Percentiles rank a stretch among this genome's conserved stretches.
Evolutionary conservation across 2,113 vertebrate genomes (phyloP).

Genomic region (Pyrgilauda ruficollis): DNA sequence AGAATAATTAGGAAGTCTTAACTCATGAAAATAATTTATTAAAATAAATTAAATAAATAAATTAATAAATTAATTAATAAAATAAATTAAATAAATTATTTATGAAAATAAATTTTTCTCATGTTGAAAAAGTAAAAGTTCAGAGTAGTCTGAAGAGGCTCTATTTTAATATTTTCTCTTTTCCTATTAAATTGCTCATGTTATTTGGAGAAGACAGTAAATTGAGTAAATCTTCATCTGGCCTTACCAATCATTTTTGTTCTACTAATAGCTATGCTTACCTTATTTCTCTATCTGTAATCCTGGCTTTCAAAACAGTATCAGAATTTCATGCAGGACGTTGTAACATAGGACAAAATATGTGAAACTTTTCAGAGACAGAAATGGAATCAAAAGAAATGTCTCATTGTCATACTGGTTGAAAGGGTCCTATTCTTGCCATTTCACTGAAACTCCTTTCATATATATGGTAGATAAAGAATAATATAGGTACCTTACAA

Average conservation of each 20-base stretch:
- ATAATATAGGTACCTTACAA: not conserved
- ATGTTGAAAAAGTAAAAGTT: not conserved
- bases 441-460: not conserved
- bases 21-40: too few relatives aligned
- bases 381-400: not conserved
- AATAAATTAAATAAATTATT: too few relatives aligned
- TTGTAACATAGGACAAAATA: not conserved
- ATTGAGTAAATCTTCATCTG: not conserved
- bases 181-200: not conserved
- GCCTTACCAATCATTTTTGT: not conserved
- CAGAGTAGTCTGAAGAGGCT: not conserved
- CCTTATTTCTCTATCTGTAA: not conserved
- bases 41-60: too few relatives aligned
- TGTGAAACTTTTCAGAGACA: rapidly evolving
- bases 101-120: too few relatives aligned
- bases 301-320: rapidly evolving
- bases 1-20: too few relatives aligned
- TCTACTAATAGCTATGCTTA: not conserved
- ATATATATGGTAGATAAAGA: not conserved
- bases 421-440: not conserved
- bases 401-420: not conserved
- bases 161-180: not conserved
- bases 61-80: too few relatives aligned
- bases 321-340: not conserved
- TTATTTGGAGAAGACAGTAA: not conserved